A percentile compares a stretch with the other conserved stretches of the same genome.
These are phyloP conservation scores for Pelodiscus sinensis DNA, from an alignment of 2,113 vertebrate species.

Conservation along the genomic window DNA sequence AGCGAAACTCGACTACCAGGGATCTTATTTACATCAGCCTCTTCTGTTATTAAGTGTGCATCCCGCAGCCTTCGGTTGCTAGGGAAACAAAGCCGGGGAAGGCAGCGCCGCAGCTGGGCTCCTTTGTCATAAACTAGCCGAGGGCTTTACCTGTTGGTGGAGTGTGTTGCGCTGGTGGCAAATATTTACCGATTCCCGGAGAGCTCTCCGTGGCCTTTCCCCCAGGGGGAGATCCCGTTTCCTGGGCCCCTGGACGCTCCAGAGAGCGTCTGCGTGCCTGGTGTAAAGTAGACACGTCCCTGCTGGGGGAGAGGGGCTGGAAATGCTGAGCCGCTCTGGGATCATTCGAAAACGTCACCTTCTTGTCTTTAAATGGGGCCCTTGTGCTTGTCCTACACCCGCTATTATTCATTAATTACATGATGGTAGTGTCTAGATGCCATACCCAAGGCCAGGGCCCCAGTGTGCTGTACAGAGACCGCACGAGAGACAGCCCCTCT, in stretches of 20 bases:
- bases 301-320: not conserved
- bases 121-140: conserved; percentile 40
- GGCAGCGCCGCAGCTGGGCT: conserved; percentile 52
- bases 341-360: not conserved
- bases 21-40: conserved; percentile 42
- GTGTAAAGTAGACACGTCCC: not conserved
- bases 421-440: not conserved
- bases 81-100: conserved; percentile 69
- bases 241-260: not conserved
- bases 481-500: not conserved
- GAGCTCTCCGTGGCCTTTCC: not conserved
- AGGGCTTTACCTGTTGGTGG: not conserved
- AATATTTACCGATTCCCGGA: not conserved
- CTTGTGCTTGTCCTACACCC: not conserved
- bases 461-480: not conserved
- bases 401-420: not conserved
- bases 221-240: not conserved
- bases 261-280: not conserved
- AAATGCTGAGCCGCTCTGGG: not conserved
- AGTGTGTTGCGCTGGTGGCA: not conserved
- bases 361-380: not conserved
- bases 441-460: not conserved
- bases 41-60: conserved; percentile 12
- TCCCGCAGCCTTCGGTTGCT: conserved; percentile 60
- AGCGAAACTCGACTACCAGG: conserved; percentile 44